Conservation (phyloP, 1,140 invertebrate genomes). For the Reticulitermes speratus region DNA sequence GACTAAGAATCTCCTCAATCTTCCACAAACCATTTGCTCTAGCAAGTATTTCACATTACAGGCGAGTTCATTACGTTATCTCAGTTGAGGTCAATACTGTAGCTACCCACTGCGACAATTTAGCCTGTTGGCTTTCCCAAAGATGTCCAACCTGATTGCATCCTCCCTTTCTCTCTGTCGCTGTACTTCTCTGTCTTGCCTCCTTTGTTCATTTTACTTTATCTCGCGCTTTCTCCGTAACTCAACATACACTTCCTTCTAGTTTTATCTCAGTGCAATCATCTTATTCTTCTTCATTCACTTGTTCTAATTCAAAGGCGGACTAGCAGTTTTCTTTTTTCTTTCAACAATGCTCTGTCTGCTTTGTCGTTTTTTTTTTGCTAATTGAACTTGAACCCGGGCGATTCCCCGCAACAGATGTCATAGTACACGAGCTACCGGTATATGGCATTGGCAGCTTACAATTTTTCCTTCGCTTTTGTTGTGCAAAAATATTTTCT, state of each 20-base stretch:
- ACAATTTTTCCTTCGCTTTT: too few relatives aligned
- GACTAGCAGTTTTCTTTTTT: background rate
- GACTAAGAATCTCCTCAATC: too few relatives aligned
- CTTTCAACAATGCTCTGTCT: too few relatives aligned
- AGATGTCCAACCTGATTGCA: background rate
- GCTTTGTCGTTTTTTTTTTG: too few relatives aligned
- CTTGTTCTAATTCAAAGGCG: background rate
- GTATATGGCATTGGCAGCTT: too few relatives aligned
- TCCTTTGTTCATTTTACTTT: background rate
- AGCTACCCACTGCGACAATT: too few relatives aligned
- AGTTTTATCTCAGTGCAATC: background rate
- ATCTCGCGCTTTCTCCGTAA: background rate
- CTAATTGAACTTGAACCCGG: too few relatives aligned
- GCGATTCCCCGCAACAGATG: too few relatives aligned
- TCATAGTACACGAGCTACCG: too few relatives aligned
- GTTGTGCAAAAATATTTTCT: too few relatives aligned
- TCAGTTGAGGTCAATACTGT: background rate
- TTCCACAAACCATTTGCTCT: too few relatives aligned
- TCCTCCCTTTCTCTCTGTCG: background rate
- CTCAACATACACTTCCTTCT: background rate
- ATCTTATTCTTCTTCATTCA: slow-evolving; percentile 12
- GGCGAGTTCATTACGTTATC: background rate
- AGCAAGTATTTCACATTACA: background rate
- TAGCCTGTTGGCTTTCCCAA: background rate
- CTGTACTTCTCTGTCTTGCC: background rate